Evolutionary conservation across 1,140 invertebrate species (phyloP), one percentile per base, ranked within the genome.

Genomic region (Ceratina japonica): DNA sequence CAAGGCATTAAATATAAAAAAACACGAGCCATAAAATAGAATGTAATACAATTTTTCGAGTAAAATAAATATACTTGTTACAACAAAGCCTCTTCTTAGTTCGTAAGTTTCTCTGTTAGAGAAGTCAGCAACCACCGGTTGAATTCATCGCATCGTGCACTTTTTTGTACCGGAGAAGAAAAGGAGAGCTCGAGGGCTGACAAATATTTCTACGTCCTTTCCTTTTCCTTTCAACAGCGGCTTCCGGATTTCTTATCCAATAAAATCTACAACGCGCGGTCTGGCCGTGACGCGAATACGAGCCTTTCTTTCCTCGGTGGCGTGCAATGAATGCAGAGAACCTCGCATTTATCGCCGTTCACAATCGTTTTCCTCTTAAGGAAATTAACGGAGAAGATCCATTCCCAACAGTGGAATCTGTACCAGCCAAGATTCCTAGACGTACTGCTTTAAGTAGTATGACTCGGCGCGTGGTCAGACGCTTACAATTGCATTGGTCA

Each of bases 71-170:
- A 44, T 3, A 44, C 10, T 10, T 44, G 37, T 44, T 44, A 44
- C 37, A 44, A 44, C 56, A 49, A 24, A 22, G 27, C 20, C 51
- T 44, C 27, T 74, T 37, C 16, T 54, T 24, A n/a, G 1, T 13
- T 63, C 4, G 52, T 31, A 51, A 52, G 37, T 7, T 81, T 59
- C 27, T 15, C n/a, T 54, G 18, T 16, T 18, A 56, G 5, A 44
- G 66, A 7, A 51, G 44, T 63, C 61, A 81, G 22, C 80, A 79
- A 81, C 80, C 80, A 81, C 80, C 76, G 76, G 80, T 81, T 81
- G 80, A 81, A 81, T 77, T 78, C 63, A 49, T 51, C 49, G 74
- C 31, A 80, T n/a, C 22, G 31, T 65, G 13, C 44, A 52, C 54
- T 64, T 71, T 75, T 65, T 65, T 71, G 58, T 37, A 51, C 7